phyloP scores from a whole-genome alignment of 2,888 invertebrate species.

The Cloeon dipterum region DNA sequence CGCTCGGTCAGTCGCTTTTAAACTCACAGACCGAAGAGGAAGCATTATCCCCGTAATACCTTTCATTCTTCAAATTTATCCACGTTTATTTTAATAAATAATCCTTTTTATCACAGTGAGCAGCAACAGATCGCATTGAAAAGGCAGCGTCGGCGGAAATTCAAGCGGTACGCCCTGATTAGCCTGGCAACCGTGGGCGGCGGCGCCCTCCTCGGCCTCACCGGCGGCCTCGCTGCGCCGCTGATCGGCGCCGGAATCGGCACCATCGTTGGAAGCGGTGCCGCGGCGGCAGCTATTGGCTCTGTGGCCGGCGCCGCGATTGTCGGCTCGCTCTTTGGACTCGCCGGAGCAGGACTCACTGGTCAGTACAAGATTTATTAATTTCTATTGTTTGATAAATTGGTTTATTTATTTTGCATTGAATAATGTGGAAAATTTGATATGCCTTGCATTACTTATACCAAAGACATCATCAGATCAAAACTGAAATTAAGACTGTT shows the following conservation, averaged over 20 bases:
- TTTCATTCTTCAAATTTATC: constrained; percentile 1
- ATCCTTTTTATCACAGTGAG: constrained; percentile 18
- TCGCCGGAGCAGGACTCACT: constrained; percentile 39
- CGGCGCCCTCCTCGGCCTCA: constrained; percentile 36
- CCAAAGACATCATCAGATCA: too few relatives aligned
- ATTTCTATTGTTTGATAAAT: too few relatives aligned
- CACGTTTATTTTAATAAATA: constrained; percentile 1
- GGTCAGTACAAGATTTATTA: constrained; percentile 15
- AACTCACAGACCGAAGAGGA: constrained; percentile 15
- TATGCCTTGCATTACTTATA: too few relatives aligned
- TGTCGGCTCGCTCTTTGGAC: constrained; percentile 36
- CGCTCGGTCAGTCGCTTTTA: constrained; percentile 23
- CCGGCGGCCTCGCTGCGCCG: constrained; percentile 42
- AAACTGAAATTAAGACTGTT: too few relatives aligned
- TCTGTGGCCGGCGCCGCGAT: constrained; percentile 27
- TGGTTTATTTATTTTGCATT: too few relatives aligned
- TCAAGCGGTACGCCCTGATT: constrained; percentile 33
- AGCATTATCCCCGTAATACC: constrained; percentile 20
- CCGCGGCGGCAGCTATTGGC: constrained; percentile 22
- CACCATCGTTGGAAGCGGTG: constrained; percentile 19
- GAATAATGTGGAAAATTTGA: too few relatives aligned
- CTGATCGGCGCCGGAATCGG: constrained; percentile 29
- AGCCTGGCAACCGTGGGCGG: constrained; percentile 39
- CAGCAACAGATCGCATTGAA: constrained; percentile 22
- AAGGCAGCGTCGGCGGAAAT: constrained; percentile 24